phyloP scores from a whole-genome alignment of 2,888 invertebrate species.

The Lasioglossum vierecki region DNA sequence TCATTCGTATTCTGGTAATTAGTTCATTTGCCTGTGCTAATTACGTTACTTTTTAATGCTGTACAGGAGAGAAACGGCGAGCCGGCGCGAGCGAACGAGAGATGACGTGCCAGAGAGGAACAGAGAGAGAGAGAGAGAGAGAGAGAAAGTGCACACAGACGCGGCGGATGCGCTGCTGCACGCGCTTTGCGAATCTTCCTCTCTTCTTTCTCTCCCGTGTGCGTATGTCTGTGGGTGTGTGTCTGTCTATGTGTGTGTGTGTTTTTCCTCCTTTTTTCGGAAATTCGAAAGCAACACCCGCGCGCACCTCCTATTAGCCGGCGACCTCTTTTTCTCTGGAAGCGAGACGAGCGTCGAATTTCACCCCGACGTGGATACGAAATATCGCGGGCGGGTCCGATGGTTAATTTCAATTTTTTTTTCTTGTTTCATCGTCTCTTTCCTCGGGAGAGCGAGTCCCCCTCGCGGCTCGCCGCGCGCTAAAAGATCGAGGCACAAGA shows the following conservation, averaged over 20 bases:
- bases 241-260: no score
- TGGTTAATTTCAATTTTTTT: constrained; percentile 6
- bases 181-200: not conserved
- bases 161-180: not conserved
- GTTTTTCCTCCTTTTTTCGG: constrained; percentile 22
- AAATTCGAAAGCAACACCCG: constrained; percentile 53
- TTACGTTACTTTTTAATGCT: constrained; percentile 78
- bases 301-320: constrained; percentile 40
- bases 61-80: constrained; percentile 58
- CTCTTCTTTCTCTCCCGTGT: not conserved
- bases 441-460: not conserved
- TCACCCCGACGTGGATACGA: constrained; percentile 33
- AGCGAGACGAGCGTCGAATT: constrained; percentile 43
- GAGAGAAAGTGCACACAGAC: constrained; percentile 26
- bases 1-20: constrained; percentile 81
- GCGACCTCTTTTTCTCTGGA: constrained; percentile 31
- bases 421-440: not conserved
- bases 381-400: not conserved
- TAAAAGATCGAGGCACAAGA: constrained; percentile 9
- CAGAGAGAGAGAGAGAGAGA: not conserved
- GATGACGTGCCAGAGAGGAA: not conserved
- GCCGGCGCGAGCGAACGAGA: constrained; percentile 14
- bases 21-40: constrained; percentile 82
- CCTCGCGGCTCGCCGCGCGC: not conserved
- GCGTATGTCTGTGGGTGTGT: not conserved